Evolutionary conservation across 2,797 vertebrate genomes (phyloP), one percentile per base, ranked within the genome.

Genomic region (Hoplostethus mediterraneus): DNA sequence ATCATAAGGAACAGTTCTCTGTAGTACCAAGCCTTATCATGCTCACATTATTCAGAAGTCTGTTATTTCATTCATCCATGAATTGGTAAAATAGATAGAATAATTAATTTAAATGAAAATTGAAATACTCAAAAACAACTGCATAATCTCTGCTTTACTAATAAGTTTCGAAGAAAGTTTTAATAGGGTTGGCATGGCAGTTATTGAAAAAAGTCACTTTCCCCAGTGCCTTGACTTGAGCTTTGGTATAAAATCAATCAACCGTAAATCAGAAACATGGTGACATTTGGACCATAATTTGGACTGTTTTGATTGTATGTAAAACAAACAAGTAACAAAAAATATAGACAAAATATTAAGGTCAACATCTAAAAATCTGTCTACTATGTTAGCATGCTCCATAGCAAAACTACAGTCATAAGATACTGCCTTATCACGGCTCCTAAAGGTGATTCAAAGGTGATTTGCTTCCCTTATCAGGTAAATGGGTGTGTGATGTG

Each of bases 401-500:
- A 31, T 38, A n/a, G 64, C 44, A 30, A 63, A 64, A 57, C 53
- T 55, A 12, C 58, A 63, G 30, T 49, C 78, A 80, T 79, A 82
- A 72, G 49, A 48, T 38, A 40, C n/a, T 60, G 65, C 64, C 74
- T 73, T 73, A 63, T 40, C 63, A 25, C 36, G 6, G 28, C 57
- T 79, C 42, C 56, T 87, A 67, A 89, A 92, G 89, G 93, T 90
- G 81, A 92, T 67, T 71, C 66, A 69, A 40, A 85, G 85, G 85
- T 82, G 85, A 78, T 85, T 75, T 75, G 67, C 73, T 86, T 70
- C 75, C 67, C 84, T 84, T 88, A 89, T 86, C 90, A 77, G 82
- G 87, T 82, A 86, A 87, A 89, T 79, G 58, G 45, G 36, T 67
- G 65, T 68, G 65, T 40, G 62, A 28, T 62, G 14, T 31, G 13